Evolutionary conservation across 2,888 invertebrate genomes (phyloP).

Genomic region (Macroteleia sp.): DNA sequence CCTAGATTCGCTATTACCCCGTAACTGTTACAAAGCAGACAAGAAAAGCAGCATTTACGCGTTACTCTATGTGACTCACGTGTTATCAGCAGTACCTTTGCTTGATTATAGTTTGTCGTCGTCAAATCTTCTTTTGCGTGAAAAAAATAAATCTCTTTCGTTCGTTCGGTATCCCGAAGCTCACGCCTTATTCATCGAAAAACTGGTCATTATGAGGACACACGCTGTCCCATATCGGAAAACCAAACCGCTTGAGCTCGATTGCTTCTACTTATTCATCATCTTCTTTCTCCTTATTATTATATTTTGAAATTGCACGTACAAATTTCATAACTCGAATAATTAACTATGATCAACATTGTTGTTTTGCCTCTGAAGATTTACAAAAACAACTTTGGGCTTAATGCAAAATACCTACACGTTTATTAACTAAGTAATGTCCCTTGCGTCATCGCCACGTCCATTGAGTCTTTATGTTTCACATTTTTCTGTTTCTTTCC

Average conservation of each 20-base stretch:
- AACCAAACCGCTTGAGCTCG: no score
- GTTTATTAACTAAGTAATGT: slow-evolving; percentile 33
- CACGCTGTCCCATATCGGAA: neutral
- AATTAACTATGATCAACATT: slow-evolving; percentile 18
- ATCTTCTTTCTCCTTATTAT: neutral
- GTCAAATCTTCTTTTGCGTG: slow-evolving; percentile 29
- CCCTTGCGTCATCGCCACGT: slow-evolving; percentile 13
- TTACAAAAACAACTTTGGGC: slow-evolving; percentile 39
- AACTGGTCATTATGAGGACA: slow-evolving; percentile 22
- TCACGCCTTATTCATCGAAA: slow-evolving; percentile 2
- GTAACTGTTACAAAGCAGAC: slow-evolving; percentile 62
- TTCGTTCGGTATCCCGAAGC: slow-evolving; percentile 15
- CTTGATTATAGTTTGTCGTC: slow-evolving; percentile 28
- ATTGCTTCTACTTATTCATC: no score
- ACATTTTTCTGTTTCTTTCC: neutral
- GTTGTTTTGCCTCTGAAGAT: slow-evolving; percentile 9
- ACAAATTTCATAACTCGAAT: slow-evolving; percentile 41
- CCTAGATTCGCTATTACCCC: slow-evolving; percentile 63
- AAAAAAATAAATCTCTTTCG: slow-evolving; percentile 58
- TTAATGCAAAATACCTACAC: slow-evolving; percentile 39
- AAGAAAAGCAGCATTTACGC: slow-evolving; percentile 63
- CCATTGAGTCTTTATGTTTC: slow-evolving; percentile 36
- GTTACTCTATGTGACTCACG: slow-evolving; percentile 53
- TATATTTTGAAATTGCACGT: slow-evolving; percentile 12
- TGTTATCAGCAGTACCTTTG: slow-evolving; percentile 50